phyloP scores from a whole-genome alignment of 2,797 vertebrate genomes.

The Parotocinclus haroldoi region DNA sequence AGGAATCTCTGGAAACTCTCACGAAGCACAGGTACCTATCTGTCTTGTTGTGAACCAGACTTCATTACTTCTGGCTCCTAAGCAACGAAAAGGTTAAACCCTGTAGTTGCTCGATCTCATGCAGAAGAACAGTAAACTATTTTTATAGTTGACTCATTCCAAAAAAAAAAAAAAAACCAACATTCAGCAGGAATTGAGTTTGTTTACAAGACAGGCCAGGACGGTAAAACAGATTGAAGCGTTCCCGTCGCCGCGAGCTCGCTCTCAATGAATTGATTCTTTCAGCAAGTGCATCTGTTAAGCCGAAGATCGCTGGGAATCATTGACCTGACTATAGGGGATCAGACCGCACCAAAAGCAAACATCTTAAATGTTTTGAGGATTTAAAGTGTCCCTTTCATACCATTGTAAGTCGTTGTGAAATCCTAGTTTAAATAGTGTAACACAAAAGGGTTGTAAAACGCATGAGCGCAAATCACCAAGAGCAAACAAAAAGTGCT shows the following conservation, averaged over 20 bases:
- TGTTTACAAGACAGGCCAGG: conserved; percentile 7
- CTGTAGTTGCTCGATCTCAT: conserved; percentile 12
- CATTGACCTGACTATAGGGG: neutral
- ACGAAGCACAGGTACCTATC: conserved; percentile 33
- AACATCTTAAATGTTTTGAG: neutral
- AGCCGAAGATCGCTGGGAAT: neutral
- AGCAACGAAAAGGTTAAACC: neutral
- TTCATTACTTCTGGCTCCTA: neutral
- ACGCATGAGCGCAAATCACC: no score
- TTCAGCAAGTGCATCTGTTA: neutral
- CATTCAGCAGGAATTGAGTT: conserved; percentile 3
- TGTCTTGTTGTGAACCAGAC: neutral
- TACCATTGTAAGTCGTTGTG: neutral
- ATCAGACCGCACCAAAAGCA: neutral
- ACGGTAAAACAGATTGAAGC: conserved; percentile 17
- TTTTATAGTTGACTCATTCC: conserved; percentile 26
- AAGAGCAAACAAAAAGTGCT: no score
- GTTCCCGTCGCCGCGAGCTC: neutral
- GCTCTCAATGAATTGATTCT: conserved; percentile 4
- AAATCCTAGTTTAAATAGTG: neutral
- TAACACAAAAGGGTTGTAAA: neutral
- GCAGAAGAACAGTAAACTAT: conserved; percentile 26
- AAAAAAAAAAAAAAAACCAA: no score
- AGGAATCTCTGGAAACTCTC: conserved; percentile 11
- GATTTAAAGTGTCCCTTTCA: neutral